phyloP scores from a whole-genome alignment of 2,113 vertebrate species.

The Bos javanicus region DNA sequence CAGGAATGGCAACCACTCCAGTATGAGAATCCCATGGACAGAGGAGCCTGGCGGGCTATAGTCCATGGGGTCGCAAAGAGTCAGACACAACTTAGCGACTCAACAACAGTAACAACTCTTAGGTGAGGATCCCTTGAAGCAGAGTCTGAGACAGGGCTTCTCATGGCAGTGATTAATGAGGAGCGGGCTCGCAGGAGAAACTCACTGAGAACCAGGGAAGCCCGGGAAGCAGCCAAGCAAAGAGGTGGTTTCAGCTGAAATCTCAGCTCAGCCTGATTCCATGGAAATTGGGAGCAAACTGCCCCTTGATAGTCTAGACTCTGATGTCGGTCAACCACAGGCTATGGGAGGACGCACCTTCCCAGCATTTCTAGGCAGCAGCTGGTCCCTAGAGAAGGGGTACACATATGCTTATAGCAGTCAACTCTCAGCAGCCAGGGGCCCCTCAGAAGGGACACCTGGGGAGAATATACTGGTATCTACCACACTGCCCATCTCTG shows the following conservation, averaged over 20 bases:
- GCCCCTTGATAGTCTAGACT: not conserved
- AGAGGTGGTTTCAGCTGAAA: not conserved
- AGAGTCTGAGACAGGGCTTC: not conserved
- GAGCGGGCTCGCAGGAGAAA: not conserved
- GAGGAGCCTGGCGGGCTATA: not conserved
- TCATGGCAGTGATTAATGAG: not conserved
- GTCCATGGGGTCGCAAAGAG: not conserved
- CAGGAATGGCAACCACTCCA: not conserved
- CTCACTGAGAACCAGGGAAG: not conserved
- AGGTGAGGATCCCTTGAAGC: not conserved
- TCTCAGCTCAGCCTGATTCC: not conserved
- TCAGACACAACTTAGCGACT: accelerated
- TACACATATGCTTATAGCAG: not conserved
- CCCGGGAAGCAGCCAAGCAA: not conserved
- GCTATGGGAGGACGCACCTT: not conserved
- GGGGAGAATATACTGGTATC: not conserved
- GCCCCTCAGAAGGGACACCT: not conserved
- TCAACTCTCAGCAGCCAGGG: not conserved
- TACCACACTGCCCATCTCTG: not conserved
- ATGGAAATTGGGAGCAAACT: not conserved
- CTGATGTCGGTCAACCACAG: not conserved
- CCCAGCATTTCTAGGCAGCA: not conserved
- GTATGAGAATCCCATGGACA: not conserved
- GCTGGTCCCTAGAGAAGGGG: not conserved
- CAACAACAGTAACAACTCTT: not conserved